A percentile compares a stretch with the other conserved stretches of the same genome.
phyloP scores from a whole-genome alignment of 1,140 invertebrate genomes.

The Subanguina moxae region DNA sequence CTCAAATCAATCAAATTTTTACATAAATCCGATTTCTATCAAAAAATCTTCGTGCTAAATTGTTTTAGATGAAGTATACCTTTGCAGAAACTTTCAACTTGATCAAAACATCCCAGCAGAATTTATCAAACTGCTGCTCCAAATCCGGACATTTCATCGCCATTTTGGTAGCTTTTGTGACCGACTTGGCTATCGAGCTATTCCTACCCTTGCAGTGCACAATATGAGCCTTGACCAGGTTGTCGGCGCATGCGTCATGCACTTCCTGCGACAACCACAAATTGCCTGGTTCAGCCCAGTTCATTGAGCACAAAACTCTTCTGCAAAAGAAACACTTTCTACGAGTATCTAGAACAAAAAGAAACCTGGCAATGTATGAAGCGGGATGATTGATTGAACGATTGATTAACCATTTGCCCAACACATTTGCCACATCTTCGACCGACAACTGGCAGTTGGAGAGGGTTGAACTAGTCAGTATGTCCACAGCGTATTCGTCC shows the following conservation, averaged over 20 bases:
- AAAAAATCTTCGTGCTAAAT: no score
- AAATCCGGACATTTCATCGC: slow-evolving; percentile 37
- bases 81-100: slow-evolving; percentile 32
- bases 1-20: no score
- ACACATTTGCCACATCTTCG: slow-evolving; percentile 28
- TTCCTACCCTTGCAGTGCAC: slow-evolving; percentile 44
- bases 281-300: slow-evolving; percentile 27
- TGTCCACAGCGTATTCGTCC: slow-evolving; percentile 44
- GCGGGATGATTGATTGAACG: slow-evolving; percentile 32
- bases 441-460: slow-evolving; percentile 22
- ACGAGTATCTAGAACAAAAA: not conserved
- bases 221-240: slow-evolving; percentile 39
- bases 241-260: slow-evolving; percentile 26
- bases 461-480: slow-evolving; percentile 35
- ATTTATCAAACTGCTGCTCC: slow-evolving; percentile 42
- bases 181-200: slow-evolving; percentile 36
- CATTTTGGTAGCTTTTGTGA: slow-evolving; percentile 41
- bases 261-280: slow-evolving; percentile 33
- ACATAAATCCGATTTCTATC: no score
- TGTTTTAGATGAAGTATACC: slow-evolving; percentile 12
- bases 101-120: slow-evolving; percentile 43
- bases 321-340: slow-evolving; percentile 7
- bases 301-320: slow-evolving; percentile 30
- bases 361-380: slow-evolving; percentile 27
- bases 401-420: slow-evolving; percentile 44